phyloP scores from a whole-genome alignment of 2,113 vertebrate genomes.

The Oriolus oriolus region DNA sequence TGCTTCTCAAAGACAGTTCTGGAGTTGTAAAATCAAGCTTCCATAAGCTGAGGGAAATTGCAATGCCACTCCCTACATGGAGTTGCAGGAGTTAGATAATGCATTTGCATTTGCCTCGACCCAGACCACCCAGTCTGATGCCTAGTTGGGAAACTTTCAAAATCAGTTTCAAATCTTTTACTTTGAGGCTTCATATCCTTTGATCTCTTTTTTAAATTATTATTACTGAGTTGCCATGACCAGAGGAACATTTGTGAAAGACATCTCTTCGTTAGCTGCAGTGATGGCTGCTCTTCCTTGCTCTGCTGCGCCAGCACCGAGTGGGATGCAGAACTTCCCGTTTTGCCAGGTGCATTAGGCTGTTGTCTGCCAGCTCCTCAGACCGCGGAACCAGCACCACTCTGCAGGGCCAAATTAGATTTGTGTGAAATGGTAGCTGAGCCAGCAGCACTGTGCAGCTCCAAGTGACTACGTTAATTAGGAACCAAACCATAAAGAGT shows the following conservation, averaged over 20 bases:
- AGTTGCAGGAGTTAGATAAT: slow-evolving; percentile 29
- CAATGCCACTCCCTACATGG: slow-evolving; percentile 53
- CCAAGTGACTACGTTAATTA: slow-evolving; percentile 69
- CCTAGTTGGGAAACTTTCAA: slow-evolving; percentile 50
- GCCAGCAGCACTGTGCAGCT: slow-evolving; percentile 47
- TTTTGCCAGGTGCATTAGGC: background rate
- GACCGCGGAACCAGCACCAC: slow-evolving; percentile 11
- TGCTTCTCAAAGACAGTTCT: slow-evolving; percentile 45
- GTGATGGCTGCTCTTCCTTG: background rate
- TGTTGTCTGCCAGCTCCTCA: slow-evolving; percentile 14
- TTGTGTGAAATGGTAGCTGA: slow-evolving; percentile 52
- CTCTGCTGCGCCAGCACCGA: background rate
- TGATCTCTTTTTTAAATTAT: background rate
- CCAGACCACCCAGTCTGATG: slow-evolving; percentile 25
- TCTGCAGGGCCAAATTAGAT: slow-evolving; percentile 68
- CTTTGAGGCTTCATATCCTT: slow-evolving; percentile 23
- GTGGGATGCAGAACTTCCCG: background rate
- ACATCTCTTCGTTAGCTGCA: background rate
- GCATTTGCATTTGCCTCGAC: slow-evolving; percentile 21
- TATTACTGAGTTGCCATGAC: background rate
- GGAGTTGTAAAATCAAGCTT: slow-evolving; percentile 42
- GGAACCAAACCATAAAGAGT: slow-evolving; percentile 61
- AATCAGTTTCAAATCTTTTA: slow-evolving; percentile 52
- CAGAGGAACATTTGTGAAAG: background rate
- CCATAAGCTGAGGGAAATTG: slow-evolving; percentile 55